phyloP scores from a whole-genome alignment of 2,888 invertebrate species.

The Diplolepis rosae region DNA sequence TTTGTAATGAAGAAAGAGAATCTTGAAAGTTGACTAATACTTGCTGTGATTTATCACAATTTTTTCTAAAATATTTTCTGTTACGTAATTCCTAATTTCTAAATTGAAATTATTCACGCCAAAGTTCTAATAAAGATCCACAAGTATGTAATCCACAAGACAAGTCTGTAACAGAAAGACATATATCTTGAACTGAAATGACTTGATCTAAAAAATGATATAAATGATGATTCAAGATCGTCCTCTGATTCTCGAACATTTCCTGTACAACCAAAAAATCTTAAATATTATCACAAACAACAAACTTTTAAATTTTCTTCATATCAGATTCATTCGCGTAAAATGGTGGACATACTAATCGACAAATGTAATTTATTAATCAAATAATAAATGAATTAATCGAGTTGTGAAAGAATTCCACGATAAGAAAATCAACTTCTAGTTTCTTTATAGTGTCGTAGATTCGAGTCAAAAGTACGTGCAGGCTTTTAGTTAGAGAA shows the following conservation, averaged over 20 bases:
- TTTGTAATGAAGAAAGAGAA: too few relatives aligned
- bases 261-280: neutral
- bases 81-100: too few relatives aligned
- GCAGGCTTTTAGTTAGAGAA: constrained; percentile 32
- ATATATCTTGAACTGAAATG: neutral
- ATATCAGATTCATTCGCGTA: neutral
- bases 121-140: neutral
- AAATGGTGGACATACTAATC: too few relatives aligned
- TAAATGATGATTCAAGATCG: neutral
- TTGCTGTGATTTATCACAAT: too few relatives aligned
- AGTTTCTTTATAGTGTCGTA: constrained; percentile 10
- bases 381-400: neutral
- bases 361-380: neutral
- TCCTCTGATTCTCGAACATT: neutral
- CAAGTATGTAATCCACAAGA: neutral
- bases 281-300: neutral
- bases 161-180: neutral
- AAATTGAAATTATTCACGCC: neutral
- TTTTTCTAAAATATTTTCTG: too few relatives aligned
- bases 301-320: neutral
- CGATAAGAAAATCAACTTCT: neutral
- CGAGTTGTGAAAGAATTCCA: neutral
- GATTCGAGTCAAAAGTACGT: constrained; percentile 45
- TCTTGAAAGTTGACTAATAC: too few relatives aligned
- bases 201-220: neutral